Percentiles rank a stretch among this genome's conserved stretches.
phyloP scores from a whole-genome alignment of 2,113 vertebrate genomes.

The Ptychochromis oligacanthus region DNA sequence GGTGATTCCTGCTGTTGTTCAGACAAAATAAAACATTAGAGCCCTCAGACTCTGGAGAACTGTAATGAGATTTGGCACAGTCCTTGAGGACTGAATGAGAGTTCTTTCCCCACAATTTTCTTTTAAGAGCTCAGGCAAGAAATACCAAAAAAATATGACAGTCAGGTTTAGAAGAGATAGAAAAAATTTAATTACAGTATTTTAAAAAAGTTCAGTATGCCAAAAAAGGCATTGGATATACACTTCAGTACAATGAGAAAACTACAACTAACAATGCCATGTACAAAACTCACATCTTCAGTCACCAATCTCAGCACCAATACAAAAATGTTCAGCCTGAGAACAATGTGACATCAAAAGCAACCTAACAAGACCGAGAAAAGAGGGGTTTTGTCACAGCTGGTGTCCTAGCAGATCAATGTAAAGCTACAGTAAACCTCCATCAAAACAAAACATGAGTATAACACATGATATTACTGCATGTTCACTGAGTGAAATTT shows the following conservation, averaged over 20 bases:
- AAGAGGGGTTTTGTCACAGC: not conserved
- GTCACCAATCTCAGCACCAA: constrained; percentile 7
- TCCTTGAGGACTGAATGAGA: no score
- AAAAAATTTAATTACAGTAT: constrained; percentile 40
- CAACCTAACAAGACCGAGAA: not conserved
- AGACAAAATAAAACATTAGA: not conserved
- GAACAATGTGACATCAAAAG: not conserved
- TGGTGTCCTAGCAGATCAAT: not conserved
- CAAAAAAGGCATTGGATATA: not conserved
- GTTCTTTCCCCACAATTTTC: no score
- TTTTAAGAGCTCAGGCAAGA: not conserved
- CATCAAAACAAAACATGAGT: not conserved
- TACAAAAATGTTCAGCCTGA: not conserved
- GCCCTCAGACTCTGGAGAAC: not conserved
- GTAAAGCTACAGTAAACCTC: not conserved
- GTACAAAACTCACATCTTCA: not conserved
- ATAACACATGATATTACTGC: not conserved
- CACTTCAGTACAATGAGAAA: not conserved
- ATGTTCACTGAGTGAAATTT: not conserved
- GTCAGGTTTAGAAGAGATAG: not conserved
- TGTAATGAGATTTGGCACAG: no score
- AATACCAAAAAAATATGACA: not conserved
- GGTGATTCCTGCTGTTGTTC: not conserved
- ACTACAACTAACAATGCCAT: not conserved
- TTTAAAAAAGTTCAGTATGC: not conserved